Evolutionary conservation across 1,140 invertebrate species (phyloP), one percentile per base, ranked within the genome.

Genomic region (Ridgeia piscesae): DNA sequence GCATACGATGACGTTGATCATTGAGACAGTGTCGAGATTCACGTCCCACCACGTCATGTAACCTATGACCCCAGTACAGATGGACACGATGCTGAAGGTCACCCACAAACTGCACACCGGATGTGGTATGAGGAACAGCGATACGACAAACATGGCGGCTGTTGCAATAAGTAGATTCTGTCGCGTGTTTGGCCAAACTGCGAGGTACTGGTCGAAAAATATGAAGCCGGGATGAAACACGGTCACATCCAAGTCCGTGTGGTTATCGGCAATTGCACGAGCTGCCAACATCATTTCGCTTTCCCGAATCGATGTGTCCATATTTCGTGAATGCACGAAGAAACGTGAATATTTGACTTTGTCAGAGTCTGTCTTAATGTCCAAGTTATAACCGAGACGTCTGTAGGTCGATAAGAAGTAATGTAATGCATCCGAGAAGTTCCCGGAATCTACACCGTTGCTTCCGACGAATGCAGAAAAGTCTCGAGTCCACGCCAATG

Each of bases 1-100:
- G 94, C 98, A 99, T 99, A 99, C 99, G 91, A 99, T 99, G 1
- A 99, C 96, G 94, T 99, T 99, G 88, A 99, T 99, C 99, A 99
- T 99, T 0, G 99, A 99, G 94, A 99, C 99, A 1, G 98, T 98
- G 95, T 99, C 99, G 58, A 99, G 96, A 94, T 98, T 99, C 0
- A 99, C 98, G 93, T 97, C 97, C 98, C 99, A 99, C 0, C 99
- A 96, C 0, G 98, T 97, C 98, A 99, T 99, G 96, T 99, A 99
- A 0, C 99, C 99, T 2, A 99, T 98, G 0, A 99, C 98, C n/a
- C 99, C 99, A 8, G 98, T 96, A 95, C 99, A 98, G 93, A 99
- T 99, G 1, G 98, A 99, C n/a, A 99, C 97, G 48, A 99, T 99
- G 93, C 98, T 98, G 93, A 99, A 98, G 1, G 98, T 98, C 0